Evolutionary conservation across 2,888 invertebrate species (phyloP).

Genomic region (Bombyx huttoni): DNA sequence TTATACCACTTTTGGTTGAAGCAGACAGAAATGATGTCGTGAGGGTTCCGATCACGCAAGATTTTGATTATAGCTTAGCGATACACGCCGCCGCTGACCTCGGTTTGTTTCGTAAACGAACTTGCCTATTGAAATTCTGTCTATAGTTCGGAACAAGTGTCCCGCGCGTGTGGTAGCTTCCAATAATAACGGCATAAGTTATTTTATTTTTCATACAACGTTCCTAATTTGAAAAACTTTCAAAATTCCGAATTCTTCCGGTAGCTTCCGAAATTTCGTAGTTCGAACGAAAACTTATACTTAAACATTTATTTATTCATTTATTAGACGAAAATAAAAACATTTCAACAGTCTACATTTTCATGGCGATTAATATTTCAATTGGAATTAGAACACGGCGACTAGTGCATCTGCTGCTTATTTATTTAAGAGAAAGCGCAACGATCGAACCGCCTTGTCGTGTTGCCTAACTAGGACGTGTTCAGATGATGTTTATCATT

Average conservation of each 20-base stretch:
- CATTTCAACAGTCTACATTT: background rate
- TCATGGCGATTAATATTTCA: background rate
- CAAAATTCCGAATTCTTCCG: background rate
- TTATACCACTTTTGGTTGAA: constrained; percentile 42
- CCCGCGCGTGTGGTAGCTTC: background rate
- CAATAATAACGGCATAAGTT: background rate
- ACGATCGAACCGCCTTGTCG: background rate
- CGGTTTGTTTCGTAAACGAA: constrained; percentile 19
- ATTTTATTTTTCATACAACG: no score
- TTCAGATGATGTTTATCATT: no score
- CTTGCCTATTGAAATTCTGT: constrained; percentile 11
- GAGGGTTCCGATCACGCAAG: constrained; percentile 38
- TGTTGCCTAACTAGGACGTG: no score
- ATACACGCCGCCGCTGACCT: constrained; percentile 23
- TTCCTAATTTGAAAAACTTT: background rate
- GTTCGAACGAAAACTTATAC: no score
- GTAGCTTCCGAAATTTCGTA: no score
- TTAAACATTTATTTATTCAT: no score
- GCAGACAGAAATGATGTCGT: constrained; percentile 30
- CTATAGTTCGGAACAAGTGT: constrained; percentile 1
- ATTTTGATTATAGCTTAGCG: constrained; percentile 32
- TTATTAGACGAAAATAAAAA: no score
- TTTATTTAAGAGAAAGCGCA: background rate
- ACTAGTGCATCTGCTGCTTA: background rate
- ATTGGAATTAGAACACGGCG: background rate